Conservation (phyloP, 2,888 invertebrate genomes). For the Drosophila planitibia region DNA sequence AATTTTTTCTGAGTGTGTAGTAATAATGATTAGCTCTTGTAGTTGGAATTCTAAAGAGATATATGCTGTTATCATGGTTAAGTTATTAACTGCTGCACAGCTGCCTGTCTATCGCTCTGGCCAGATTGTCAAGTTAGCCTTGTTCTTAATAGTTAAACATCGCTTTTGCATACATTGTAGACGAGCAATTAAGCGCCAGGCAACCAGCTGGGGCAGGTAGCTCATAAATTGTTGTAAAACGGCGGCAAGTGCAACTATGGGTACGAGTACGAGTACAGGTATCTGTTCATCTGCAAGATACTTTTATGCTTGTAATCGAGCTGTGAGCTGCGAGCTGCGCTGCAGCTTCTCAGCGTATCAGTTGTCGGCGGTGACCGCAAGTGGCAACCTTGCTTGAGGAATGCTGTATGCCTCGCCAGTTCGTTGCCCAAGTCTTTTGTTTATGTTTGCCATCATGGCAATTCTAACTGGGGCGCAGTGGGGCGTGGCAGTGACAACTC, state of each 20-base stretch:
- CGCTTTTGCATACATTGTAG: slow-evolving; percentile 61
- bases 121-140: slow-evolving; percentile 63
- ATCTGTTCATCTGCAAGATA: slow-evolving; percentile 55
- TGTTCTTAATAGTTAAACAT: slow-evolving; percentile 72
- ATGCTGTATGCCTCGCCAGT: slow-evolving; percentile 56
- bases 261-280: slow-evolving; percentile 2
- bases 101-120: slow-evolving; percentile 14
- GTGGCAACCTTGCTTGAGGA: slow-evolving; percentile 52
- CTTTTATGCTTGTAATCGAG: slow-evolving; percentile 17
- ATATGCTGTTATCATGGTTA: slow-evolving; percentile 42
- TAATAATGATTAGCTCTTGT: neutral
- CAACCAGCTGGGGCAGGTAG: neutral
- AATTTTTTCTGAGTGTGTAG: neutral
- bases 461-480: slow-evolving; percentile 60
- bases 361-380: slow-evolving; percentile 65
- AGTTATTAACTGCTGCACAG: slow-evolving; percentile 22
- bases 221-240: slow-evolving; percentile 43
- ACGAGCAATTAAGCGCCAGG: slow-evolving; percentile 63
- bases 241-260: slow-evolving; percentile 34
- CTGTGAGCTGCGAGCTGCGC: slow-evolving; percentile 12
- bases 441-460: slow-evolving; percentile 25
- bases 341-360: slow-evolving; percentile 57
- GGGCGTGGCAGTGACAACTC: slow-evolving; percentile 35
- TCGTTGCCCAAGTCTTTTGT: slow-evolving; percentile 75
- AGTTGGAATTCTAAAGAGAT: slow-evolving; percentile 11